phyloP scores from a whole-genome alignment of 1,140 invertebrate genomes.

The Bursaphelenchus mucronatus region DNA sequence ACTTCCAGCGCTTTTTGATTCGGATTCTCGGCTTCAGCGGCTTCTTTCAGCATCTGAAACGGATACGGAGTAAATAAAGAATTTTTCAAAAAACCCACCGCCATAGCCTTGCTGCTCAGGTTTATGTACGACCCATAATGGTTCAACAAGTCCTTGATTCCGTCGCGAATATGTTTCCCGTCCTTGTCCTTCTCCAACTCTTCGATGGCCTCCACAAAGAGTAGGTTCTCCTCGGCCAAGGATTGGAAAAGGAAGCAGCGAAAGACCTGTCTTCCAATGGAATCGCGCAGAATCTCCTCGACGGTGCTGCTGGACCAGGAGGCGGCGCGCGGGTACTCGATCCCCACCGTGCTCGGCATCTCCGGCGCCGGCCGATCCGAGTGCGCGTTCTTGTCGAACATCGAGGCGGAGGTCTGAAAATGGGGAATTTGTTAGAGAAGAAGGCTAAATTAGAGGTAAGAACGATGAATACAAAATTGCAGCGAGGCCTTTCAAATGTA shows the following conservation, averaged over 20 bases:
- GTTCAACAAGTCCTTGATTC: conserved; percentile 48
- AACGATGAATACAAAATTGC: no score
- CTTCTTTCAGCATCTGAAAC: conserved; percentile 43
- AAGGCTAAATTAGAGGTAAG: no score
- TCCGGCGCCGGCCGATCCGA: conserved; percentile 41
- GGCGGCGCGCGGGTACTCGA: conserved; percentile 58
- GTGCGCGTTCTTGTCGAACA: conserved; percentile 35
- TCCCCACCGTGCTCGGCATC: conserved; percentile 53
- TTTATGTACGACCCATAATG: conserved; percentile 50
- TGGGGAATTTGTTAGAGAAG: no score
- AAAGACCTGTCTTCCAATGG: conserved; percentile 57
- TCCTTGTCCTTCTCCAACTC: conserved; percentile 56
- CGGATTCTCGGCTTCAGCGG: conserved; percentile 32
- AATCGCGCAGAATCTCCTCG: conserved; percentile 51
- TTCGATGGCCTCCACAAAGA: conserved; percentile 56
- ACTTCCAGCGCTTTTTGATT: conserved; percentile 44
- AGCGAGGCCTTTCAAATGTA: no score
- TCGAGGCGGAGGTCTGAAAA: conserved; percentile 22
- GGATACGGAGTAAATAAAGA: conserved; percentile 9
- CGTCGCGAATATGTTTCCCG: conserved; percentile 37
- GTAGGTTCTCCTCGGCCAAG: conserved; percentile 57
- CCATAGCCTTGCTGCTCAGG: conserved; percentile 49
- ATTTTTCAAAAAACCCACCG: conserved; percentile 33
- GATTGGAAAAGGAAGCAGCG: conserved; percentile 56
- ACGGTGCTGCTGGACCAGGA: conserved; percentile 52